A percentile compares a stretch with the other conserved stretches of the same genome.
Evolutionary conservation across 2,888 invertebrate genomes (phyloP).

Genomic region (Drosophila greeni): DNA sequence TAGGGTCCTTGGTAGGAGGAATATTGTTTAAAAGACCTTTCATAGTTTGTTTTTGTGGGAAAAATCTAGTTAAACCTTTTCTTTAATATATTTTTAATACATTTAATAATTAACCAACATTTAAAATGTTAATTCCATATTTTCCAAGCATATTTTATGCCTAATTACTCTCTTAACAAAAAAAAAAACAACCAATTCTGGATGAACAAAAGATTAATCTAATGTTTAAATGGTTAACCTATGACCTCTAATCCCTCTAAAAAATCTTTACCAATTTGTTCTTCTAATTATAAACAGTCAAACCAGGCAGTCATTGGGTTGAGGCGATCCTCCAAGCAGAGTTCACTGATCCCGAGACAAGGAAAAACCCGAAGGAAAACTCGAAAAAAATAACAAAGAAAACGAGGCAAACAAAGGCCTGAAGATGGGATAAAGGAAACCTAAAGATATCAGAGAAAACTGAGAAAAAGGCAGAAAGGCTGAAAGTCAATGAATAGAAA

Average conservation of each 20-base stretch:
- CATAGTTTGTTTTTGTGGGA: neutral
- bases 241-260: slow-evolving; percentile 1
- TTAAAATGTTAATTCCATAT: neutral
- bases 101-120: neutral
- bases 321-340: slow-evolving; percentile 19
- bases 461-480: slow-evolving; percentile 25
- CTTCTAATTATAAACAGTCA: slow-evolving; percentile 28
- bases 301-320: slow-evolving; percentile 2
- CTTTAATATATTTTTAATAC: neutral
- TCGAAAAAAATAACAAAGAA: slow-evolving; percentile 13
- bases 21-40: neutral
- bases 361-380: slow-evolving; percentile 14
- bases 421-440: slow-evolving; percentile 9
- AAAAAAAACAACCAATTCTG: neutral
- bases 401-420: slow-evolving; percentile 17
- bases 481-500: slow-evolving; percentile 47
- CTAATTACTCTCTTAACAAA: neutral
- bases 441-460: slow-evolving; percentile 16
- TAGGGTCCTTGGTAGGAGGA: neutral
- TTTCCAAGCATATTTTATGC: neutral
- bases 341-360: slow-evolving; percentile 26
- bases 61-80: neutral
- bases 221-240: neutral
- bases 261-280: slow-evolving; percentile 18
- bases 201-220: neutral